Evolutionary conservation across 2,113 vertebrate genomes (phyloP).

Genomic region (Sisor rabdophorus): DNA sequence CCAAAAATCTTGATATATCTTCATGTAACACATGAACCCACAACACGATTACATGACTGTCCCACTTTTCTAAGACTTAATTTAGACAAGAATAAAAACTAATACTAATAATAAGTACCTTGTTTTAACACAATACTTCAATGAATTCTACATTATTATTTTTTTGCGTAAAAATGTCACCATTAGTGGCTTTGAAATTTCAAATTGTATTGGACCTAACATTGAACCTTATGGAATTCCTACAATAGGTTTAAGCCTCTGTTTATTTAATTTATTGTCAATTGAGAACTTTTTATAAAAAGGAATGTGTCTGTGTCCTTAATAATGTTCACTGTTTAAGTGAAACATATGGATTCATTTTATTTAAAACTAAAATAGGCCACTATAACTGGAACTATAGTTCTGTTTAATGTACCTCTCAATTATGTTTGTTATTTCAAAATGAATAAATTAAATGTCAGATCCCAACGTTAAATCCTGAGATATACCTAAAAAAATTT

Average conservation of each 20-base stretch:
- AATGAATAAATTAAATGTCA: neutral
- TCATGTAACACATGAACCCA: too few species aligned
- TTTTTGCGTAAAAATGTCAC: neutral
- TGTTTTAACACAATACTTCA: neutral
- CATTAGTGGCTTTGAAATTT: neutral
- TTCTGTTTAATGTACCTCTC: neutral
- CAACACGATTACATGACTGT: neutral
- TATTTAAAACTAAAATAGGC: neutral
- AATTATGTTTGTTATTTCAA: neutral
- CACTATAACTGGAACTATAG: neutral
- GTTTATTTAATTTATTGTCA: neutral
- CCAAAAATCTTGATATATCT: neutral
- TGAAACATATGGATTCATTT: neutral
- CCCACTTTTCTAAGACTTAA: too few species aligned
- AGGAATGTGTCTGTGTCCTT: neutral
- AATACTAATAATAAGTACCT: too few species aligned
- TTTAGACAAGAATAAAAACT: too few species aligned
- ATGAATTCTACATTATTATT: neutral
- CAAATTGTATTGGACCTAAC: neutral
- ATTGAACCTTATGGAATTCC: neutral
- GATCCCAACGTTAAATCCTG: neutral
- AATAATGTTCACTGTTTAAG: neutral
- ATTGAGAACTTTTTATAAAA: neutral
- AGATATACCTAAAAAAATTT: neutral
- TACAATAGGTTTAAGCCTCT: neutral